Base-by-base conservation (phyloP, 2,797 vertebrate genomes). In the Sylvia borin region DNA sequence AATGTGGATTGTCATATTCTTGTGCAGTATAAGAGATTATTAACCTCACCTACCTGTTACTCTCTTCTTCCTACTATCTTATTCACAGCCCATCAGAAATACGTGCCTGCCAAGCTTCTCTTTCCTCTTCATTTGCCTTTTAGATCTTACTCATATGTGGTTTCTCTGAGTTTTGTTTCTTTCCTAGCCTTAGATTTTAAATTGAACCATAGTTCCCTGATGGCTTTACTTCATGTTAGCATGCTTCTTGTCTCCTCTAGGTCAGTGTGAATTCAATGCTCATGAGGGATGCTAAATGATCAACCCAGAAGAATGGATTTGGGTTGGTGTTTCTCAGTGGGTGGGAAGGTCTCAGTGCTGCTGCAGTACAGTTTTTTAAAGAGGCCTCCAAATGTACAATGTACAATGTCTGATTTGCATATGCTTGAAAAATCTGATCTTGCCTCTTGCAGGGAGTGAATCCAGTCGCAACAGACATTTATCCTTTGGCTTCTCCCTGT, bases 101-200 rank as follows among this genome's bases (percentile, higher is more conserved):
- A 18, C 0, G 0, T 36, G 19, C 31, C 27, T 9, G 14, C 31
- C 0, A 0, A 82, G 12, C 36, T 71, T 60, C 48, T 80, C 54
- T 53, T 75, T 65, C 29, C 21, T 66, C n/a, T 85, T 80, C 19
- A 16, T 57, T 74, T 94, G 26, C 42, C 42, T 94, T 71, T 83
- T 19, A 73, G 31, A 47, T 20, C 31, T 78, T 38, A 70, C 32
- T 40, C 40, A 24, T 43, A 15, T 3, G 13, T 5, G 26, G 24
- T 62, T 68, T 58, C 43, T 85, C 26, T 31, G 50, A 38, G 47
- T 34, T 40, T 68, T 78, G 4, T 68, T 64, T 45, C 34, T 81
- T 48, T 40, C 29, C 38, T 88, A 72, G 34, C 42, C 48, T 54
- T 66, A 25, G 18, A 76, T 87, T 91, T 79, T 54, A n/a, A 73